A percentile compares a stretch with the other conserved stretches of the same genome.
phyloP scores from a whole-genome alignment of 1,140 invertebrate genomes.

The Daktulosphaira vitifoliae region DNA sequence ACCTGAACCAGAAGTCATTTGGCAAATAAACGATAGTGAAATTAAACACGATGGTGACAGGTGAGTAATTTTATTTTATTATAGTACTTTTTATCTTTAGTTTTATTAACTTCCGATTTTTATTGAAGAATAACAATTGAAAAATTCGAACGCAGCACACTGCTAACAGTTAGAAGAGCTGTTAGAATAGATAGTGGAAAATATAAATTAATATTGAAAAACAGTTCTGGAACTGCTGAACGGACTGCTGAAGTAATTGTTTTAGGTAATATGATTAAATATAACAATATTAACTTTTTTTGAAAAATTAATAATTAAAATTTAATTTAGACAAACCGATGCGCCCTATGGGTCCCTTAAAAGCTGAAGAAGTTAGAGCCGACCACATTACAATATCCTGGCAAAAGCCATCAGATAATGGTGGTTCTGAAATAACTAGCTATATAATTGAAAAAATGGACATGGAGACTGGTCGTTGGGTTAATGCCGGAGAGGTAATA shows the following conservation, averaged over 20 bases:
- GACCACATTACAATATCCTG: slow-evolving; percentile 91
- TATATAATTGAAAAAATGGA: slow-evolving; percentile 98
- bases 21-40: slow-evolving; percentile 67
- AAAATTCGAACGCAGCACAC: slow-evolving; percentile 82
- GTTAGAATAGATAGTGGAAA: slow-evolving; percentile 81
- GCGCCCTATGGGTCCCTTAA: slow-evolving; percentile 72
- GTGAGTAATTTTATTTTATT: slow-evolving; percentile 31
- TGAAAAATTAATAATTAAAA: too few relatives aligned
- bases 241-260: slow-evolving; percentile 78
- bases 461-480: slow-evolving; percentile 82
- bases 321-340: slow-evolving; percentile 65
- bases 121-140: slow-evolving; percentile 66
- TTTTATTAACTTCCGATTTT: background rate
- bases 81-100: background rate
- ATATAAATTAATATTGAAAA: slow-evolving; percentile 75
- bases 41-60: slow-evolving; percentile 56
- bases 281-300: too few relatives aligned
- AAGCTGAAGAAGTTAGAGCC: slow-evolving; percentile 75
- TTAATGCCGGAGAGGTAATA: slow-evolving; percentile 74
- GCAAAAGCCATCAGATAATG: slow-evolving; percentile 88
- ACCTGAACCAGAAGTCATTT: slow-evolving; percentile 83
- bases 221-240: slow-evolving; percentile 75
- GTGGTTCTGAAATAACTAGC: slow-evolving; percentile 85
- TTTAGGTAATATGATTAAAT: slow-evolving; percentile 53
- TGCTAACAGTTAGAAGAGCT: slow-evolving; percentile 78